These are phyloP conservation scores for Crotalus helleri DNA, from an alignment of 2,113 vertebrate species.

Conservation along the genomic window DNA sequence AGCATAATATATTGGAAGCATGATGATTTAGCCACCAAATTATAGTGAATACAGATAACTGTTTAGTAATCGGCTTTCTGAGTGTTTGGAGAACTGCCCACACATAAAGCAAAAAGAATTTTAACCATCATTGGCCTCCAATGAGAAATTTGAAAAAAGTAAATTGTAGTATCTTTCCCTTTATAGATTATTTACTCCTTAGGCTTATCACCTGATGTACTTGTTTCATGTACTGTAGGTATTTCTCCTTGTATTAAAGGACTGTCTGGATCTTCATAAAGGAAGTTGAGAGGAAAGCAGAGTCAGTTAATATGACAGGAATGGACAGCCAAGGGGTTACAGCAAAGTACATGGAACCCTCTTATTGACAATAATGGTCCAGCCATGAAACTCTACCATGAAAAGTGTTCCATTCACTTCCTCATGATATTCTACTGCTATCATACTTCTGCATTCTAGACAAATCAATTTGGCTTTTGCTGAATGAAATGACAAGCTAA, in stretches of 20 bases:
- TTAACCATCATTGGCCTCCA: neutral
- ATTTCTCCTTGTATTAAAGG: neutral
- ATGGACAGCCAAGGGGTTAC: neutral
- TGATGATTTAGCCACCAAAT: neutral
- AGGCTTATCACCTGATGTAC: neutral
- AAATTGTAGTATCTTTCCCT: neutral
- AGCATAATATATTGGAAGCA: slow-evolving; percentile 16
- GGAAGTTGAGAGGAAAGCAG: neutral
- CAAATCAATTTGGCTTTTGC: neutral
- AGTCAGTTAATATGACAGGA: slow-evolving; percentile 24
- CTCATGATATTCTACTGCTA: neutral
- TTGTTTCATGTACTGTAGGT: neutral
- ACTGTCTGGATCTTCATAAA: slow-evolving; percentile 35
- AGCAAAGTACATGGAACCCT: neutral
- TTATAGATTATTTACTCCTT: neutral
- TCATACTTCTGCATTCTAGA: neutral
- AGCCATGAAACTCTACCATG: slow-evolving; percentile 36
- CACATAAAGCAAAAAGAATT: neutral
- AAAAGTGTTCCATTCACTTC: slow-evolving; percentile 2
- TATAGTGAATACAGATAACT: neutral
- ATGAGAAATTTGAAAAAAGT: neutral
- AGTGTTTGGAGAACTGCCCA: neutral
- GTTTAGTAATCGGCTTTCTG: neutral
- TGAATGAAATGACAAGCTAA: slow-evolving; percentile 22
- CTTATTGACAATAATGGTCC: slow-evolving; percentile 13